Conservation (phyloP, 2,888 invertebrate species). For the Microplitis manilae region DNA sequence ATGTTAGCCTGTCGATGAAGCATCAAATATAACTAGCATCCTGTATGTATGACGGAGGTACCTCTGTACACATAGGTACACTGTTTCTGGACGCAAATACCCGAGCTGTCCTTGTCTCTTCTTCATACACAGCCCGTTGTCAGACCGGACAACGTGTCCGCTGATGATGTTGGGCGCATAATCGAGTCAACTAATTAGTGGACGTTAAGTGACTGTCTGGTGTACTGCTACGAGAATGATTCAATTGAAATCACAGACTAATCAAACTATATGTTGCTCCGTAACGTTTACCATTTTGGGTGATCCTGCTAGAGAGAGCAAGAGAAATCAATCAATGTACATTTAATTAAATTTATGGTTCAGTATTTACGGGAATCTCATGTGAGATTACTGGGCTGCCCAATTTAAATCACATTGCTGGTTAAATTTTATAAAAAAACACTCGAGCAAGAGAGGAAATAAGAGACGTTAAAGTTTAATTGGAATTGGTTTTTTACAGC, state of each 20-base stretch:
- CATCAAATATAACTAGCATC: not conserved
- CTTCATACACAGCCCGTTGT: not conserved
- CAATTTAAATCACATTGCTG: too few species aligned
- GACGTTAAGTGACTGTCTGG: conserved; percentile 31
- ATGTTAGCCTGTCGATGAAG: not conserved
- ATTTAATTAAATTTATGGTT: not conserved
- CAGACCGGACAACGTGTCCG: conserved; percentile 14
- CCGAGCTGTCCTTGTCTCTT: not conserved
- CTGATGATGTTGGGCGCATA: conserved; percentile 20
- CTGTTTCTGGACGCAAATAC: not conserved
- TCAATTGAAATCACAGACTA: conserved; percentile 21
- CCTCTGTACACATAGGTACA: not conserved
- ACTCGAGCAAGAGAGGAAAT: not conserved
- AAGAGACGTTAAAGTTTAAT: not conserved
- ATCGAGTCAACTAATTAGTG: conserved; percentile 32
- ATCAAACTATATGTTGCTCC: conserved; percentile 3
- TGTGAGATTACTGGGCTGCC: not conserved
- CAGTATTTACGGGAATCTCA: not conserved
- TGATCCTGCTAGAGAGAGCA: not conserved
- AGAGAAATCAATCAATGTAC: not conserved
- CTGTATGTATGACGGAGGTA: not conserved
- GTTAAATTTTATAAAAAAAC: not conserved
- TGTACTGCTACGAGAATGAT: not conserved
- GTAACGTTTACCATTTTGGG: not conserved
- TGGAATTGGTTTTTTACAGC: not conserved